These are phyloP conservation scores for Brachionus koreanus DNA, from an alignment of 1,140 invertebrate genomes.

Conservation along the genomic window DNA sequence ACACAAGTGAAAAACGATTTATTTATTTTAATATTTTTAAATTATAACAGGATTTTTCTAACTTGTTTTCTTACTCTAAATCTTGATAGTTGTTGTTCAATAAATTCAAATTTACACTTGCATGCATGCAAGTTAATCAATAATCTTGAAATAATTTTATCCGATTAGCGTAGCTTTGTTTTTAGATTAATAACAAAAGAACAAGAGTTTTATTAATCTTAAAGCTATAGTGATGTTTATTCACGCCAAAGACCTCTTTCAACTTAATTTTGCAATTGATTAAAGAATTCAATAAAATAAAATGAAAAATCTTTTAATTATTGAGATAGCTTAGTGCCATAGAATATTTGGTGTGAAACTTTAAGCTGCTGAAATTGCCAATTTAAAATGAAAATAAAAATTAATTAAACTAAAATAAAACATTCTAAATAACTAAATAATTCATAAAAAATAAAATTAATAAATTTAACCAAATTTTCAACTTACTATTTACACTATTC, in stretches of 20 bases:
- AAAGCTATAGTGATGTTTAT: not conserved
- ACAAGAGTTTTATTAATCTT: not conserved
- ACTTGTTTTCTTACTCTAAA: not conserved
- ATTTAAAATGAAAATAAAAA: not conserved
- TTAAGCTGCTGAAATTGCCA: too few relatives aligned
- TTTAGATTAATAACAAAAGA: not conserved
- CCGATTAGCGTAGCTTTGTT: constrained; percentile 12
- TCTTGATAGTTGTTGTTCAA: constrained; percentile 26
- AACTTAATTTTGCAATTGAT: not conserved
- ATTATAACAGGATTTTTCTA: constrained; percentile 31
- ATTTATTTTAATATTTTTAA: constrained; percentile 41
- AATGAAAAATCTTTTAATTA: too few relatives aligned
- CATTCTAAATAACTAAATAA: not conserved
- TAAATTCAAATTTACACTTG: constrained; percentile 42
- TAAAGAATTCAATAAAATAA: too few relatives aligned
- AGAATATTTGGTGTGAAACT: too few relatives aligned
- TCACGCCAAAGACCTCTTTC: not conserved
- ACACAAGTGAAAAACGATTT: constrained; percentile 43
- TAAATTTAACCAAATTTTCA: not conserved
- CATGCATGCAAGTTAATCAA: constrained; percentile 41
- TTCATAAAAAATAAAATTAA: not conserved
- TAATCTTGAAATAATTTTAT: constrained; percentile 43
- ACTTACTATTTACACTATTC: not conserved
- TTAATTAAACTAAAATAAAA: not conserved
- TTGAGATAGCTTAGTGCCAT: too few relatives aligned